Evolutionary conservation across 2,888 invertebrate genomes (phyloP).

Genomic region (Eurytoma californica): DNA sequence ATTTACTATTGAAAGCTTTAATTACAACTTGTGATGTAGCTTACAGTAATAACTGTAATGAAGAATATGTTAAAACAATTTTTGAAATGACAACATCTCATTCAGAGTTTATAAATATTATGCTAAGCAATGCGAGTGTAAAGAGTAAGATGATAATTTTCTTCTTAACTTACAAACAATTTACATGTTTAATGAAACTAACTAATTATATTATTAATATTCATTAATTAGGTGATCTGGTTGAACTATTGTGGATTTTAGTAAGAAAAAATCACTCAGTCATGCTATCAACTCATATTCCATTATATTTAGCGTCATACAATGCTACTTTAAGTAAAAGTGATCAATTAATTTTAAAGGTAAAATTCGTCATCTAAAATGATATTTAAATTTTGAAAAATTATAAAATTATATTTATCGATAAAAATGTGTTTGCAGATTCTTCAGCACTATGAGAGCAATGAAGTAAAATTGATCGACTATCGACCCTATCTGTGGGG

Average conservation of each 20-base stretch:
- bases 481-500: slow-evolving; percentile 91
- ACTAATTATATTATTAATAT: slow-evolving; percentile 24
- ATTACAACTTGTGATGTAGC: slow-evolving; percentile 78
- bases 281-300: slow-evolving; percentile 83
- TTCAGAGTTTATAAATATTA: slow-evolving; percentile 85
- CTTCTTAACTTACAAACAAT: slow-evolving; percentile 17
- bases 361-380: slow-evolving; percentile 60
- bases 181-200: not conserved
- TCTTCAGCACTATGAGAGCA: slow-evolving; percentile 82
- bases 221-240: slow-evolving; percentile 76
- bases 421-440: slow-evolving; percentile 76
- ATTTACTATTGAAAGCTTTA: slow-evolving; percentile 77
- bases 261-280: slow-evolving; percentile 80
- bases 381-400: not conserved
- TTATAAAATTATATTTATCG: slow-evolving; percentile 23
- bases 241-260: slow-evolving; percentile 81
- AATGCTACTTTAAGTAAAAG: slow-evolving; percentile 82
- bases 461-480: slow-evolving; percentile 80
- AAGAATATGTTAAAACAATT: slow-evolving; percentile 77
- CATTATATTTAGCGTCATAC: slow-evolving; percentile 87
- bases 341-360: slow-evolving; percentile 82
- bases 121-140: slow-evolving; percentile 76
- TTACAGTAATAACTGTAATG: slow-evolving; percentile 76
- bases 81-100: slow-evolving; percentile 87
- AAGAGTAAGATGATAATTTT: slow-evolving; percentile 67